Evolutionary conservation across 2,113 vertebrate genomes (phyloP).

Genomic region (Syngnathus typhle): DNA sequence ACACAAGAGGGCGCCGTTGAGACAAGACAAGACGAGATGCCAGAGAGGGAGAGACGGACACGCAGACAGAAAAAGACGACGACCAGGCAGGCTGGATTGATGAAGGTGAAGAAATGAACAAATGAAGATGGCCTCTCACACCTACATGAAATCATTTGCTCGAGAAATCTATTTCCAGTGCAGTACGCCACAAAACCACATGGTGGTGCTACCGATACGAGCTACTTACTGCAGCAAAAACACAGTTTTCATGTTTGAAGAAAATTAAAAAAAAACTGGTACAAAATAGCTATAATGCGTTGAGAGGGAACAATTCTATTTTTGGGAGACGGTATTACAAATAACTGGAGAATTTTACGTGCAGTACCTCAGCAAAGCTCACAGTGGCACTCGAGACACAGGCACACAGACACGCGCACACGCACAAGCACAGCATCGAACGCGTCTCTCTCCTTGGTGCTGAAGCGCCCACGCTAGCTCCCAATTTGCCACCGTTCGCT

Average conservation of each 20-base stretch:
- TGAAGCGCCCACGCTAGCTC: conserved; percentile 42
- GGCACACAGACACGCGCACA: neutral
- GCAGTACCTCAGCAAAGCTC: conserved; percentile 36
- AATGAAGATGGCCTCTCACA: conserved; percentile 18
- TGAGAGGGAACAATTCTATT: no score
- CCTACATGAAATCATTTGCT: conserved; percentile 27
- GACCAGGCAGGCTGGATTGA: conserved; percentile 36
- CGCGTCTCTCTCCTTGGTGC: conserved; percentile 54
- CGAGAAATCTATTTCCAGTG: neutral
- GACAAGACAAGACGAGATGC: conserved; percentile 24
- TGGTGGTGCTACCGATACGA: conserved; percentile 42
- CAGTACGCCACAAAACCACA: conserved; percentile 23
- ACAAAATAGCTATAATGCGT: no score
- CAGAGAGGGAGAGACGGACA: conserved; percentile 8
- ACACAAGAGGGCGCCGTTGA: conserved; percentile 35
- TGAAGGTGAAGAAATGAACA: conserved; percentile 35
- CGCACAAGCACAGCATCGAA: neutral
- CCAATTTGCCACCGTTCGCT: conserved; percentile 20
- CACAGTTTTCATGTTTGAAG: no score
- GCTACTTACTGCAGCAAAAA: no score
- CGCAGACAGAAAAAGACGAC: conserved; percentile 16
- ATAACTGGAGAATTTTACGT: no score
- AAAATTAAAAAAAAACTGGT: no score
- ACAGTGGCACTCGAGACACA: conserved; percentile 53
- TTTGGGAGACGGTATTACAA: no score